These are phyloP conservation scores for Ascidia mentula DNA, from an alignment of 23 tunicate species.

Conservation along the genomic window DNA sequence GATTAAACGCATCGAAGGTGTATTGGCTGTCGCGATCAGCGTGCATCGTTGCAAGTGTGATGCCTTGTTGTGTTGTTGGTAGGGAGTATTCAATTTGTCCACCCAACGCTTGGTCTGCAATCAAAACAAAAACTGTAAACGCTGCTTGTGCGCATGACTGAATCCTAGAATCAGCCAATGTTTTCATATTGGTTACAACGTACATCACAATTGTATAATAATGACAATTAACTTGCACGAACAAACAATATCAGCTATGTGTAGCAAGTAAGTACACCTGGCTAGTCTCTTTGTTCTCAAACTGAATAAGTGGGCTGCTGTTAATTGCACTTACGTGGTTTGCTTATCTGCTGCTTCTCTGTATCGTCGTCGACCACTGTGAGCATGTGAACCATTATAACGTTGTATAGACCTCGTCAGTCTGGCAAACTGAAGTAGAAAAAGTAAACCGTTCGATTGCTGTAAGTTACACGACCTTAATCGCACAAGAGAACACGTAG, in stretches of 20 bases:
- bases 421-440: neutral
- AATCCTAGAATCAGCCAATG: no score
- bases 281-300: no score
- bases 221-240: no score
- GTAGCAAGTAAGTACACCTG: no score
- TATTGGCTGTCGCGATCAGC: neutral
- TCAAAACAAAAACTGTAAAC: no score
- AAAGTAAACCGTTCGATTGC: neutral
- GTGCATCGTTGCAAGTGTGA: neutral
- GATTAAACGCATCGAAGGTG: neutral
- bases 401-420: neutral
- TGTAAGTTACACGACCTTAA: neutral
- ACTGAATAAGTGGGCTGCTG: no score
- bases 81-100: neutral
- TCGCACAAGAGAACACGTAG: neutral
- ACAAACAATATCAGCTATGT: no score
- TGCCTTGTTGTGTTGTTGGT: neutral
- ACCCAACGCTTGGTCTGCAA: no score
- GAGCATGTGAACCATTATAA: conserved; percentile 9
- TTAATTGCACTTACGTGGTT: neutral
- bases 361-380: neutral
- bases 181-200: no score
- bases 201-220: no score
- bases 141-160: no score
- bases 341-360: neutral